Evolutionary conservation across 2,113 vertebrate genomes (phyloP).

Genomic region (Heptranchias perlo): DNA sequence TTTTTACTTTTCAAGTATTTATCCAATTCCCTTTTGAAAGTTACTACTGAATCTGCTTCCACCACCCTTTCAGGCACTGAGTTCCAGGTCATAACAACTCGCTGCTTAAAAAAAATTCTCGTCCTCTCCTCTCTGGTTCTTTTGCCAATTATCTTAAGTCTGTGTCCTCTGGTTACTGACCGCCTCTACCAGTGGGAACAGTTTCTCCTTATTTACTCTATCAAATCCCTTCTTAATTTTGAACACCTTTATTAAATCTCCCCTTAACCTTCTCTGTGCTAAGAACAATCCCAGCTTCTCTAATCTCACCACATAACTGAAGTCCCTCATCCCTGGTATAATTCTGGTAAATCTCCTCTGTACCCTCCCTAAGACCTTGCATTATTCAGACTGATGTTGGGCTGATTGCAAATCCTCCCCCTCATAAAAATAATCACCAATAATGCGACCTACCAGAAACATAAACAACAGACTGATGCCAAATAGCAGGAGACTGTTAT

Average conservation of each 20-base stretch:
- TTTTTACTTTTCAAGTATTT: neutral
- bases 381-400: neutral
- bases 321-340: neutral
- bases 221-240: neutral
- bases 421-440: neutral
- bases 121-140: neutral
- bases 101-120: neutral
- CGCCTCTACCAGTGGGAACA: neutral
- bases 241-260: neutral
- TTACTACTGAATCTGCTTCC: neutral
- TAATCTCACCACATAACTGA: neutral
- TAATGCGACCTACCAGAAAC: neutral
- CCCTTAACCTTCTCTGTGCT: neutral
- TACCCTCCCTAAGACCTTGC: neutral
- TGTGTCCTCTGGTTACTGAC: neutral
- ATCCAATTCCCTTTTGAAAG: neutral
- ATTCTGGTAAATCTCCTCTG: neutral
- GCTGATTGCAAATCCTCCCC: neutral
- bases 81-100: neutral
- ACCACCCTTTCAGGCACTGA: neutral
- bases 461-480: neutral
- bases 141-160: too few relatives aligned
- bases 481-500: neutral
- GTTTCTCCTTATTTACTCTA: neutral
- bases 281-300: neutral